Percentiles rank a stretch among this genome's conserved stretches.
These are phyloP conservation scores for Psittacara wagleri DNA, from an alignment of 2,113 vertebrate genomes.

Conservation along the genomic window DNA sequence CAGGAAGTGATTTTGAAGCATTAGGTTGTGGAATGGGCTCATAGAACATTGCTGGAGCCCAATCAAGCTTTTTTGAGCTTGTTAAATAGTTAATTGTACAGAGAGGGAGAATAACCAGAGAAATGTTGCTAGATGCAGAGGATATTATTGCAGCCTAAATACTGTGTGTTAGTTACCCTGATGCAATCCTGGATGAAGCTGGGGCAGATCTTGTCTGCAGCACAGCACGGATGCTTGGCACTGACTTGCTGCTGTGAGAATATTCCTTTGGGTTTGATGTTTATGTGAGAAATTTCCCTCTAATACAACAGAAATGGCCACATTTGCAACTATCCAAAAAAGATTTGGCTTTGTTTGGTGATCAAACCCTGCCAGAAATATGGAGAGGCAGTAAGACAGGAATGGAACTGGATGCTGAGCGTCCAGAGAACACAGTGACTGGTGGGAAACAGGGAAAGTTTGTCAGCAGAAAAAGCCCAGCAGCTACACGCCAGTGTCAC, in stretches of 20 bases:
- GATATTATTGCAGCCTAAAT: background rate
- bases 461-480: background rate
- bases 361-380: background rate
- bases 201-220: background rate
- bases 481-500: background rate
- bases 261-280: background rate
- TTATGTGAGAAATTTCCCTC: background rate
- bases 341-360: background rate
- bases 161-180: background rate
- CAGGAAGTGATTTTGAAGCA: background rate
- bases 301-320: background rate
- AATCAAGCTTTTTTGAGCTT: background rate
- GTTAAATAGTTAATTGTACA: background rate
- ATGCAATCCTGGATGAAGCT: background rate
- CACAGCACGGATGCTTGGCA: background rate
- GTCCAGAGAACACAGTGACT: background rate
- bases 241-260: background rate
- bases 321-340: background rate
- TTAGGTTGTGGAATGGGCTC: background rate
- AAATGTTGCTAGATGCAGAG: background rate
- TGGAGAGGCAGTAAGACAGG: background rate
- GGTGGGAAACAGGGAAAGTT: background rate
- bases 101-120: background rate
- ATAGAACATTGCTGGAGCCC: background rate
- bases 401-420: background rate